Conservation (phyloP, 2,888 invertebrate species). For the Ischnus inquisitorius region DNA sequence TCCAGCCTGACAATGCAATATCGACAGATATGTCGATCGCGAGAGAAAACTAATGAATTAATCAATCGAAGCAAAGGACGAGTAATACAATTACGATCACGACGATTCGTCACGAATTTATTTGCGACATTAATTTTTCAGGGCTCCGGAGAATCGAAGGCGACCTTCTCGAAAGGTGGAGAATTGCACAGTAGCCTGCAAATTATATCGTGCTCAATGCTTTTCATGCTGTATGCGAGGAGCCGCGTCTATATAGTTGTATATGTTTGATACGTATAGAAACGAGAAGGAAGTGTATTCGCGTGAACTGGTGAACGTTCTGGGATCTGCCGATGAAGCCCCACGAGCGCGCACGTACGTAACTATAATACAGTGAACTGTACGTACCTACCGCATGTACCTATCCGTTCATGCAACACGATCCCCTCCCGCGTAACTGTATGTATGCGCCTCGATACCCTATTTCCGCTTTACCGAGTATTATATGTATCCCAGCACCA, state of each 20-base stretch:
- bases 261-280: not conserved
- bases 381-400: conserved; percentile 32
- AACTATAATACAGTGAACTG: conserved; percentile 18
- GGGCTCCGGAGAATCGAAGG: not conserved
- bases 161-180: not conserved
- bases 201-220: conserved; percentile 22
- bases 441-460: conserved; percentile 63
- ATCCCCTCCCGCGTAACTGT: conserved; percentile 55
- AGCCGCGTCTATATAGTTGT: not conserved
- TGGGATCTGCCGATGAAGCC: conserved; percentile 59
- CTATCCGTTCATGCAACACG: conserved; percentile 52
- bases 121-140: conserved; percentile 2
- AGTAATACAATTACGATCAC: not conserved
- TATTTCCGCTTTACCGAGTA: conserved; percentile 64
- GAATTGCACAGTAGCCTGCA: not conserved
- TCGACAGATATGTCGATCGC: not conserved
- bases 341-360: conserved; percentile 8
- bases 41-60: not conserved
- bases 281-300: conserved; percentile 13
- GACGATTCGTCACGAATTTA: not conserved
- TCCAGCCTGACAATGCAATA: not conserved
- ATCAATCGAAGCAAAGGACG: not conserved
- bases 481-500: conserved; percentile 20
- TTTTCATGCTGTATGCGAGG: not conserved
- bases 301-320: conserved; percentile 28